Evolutionary conservation across 2,797 vertebrate species (phyloP), one percentile per base, ranked within the genome.

Genomic region (Cossypha niveicapilla): DNA sequence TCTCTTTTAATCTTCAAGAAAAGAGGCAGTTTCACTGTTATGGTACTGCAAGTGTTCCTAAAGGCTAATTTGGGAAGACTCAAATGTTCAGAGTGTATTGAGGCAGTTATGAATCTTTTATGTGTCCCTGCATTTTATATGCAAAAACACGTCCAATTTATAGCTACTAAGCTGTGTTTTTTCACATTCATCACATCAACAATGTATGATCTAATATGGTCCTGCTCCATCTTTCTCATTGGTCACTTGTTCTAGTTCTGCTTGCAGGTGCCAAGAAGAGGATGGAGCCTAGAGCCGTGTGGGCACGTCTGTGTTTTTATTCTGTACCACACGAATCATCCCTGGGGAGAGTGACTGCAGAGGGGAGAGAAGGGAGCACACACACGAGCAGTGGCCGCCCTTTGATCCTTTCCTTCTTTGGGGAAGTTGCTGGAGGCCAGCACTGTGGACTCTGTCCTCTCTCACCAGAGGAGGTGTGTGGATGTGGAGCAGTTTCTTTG

Each of bases 281-380:
- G 6, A 1, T 60, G 32, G 16, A 45, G 9, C 32, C 18, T 5
- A 19, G 8, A 85, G 13, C 8, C 0, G 0, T 1, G 1, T 7
- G 53, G 53, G 3, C 5, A 3, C 13, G 4, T 32, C 3, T 7
- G 0, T 22, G 28, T 23, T 60, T 44, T 13, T 32, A 11, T 53
- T 39, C 9, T 24, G 3, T 17, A 28, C 10, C 13, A 28, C 7
- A 39, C 1, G 0, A 4, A 3, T 9, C 23, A 11, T 9, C 6
- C 4, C 5, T 18, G 6, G 7, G 23, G 4, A 23, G 27, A 13
- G 37, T 6, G 53, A 23, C 15, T 27, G 51, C 61, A 32, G 32
- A 44, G 32, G 37, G 10, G 23, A n/a, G 44, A 27, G 9, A 48
- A 41, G 6, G 7, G 18, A 48, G 18, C 0, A 0, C 8, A 13